Base-by-base conservation (phyloP, 2,113 vertebrate species). In the Castor canadensis region DNA sequence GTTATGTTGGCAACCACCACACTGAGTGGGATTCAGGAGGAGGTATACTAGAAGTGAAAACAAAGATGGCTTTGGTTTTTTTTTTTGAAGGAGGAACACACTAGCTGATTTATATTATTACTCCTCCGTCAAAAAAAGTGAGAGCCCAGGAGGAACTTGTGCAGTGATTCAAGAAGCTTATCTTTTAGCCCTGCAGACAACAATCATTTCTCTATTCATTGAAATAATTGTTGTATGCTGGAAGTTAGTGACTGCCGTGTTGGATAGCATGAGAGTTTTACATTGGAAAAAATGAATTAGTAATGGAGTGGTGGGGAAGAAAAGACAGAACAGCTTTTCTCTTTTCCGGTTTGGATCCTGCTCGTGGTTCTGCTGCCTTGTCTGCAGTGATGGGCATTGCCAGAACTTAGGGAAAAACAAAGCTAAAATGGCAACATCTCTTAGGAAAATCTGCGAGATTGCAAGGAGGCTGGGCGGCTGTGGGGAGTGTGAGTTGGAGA, bases 41-140 rank as follows among this genome's bases (percentile, higher is more conserved):
- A 81, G 87, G 56, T 80, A 93, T 87, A 80, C 76, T 38, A 47
- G 87, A 91, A 97, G 97, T 84, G 69, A 30, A 95, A 98, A 98
- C 98, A 99, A 98, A 99, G 98, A 95, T 98, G 95, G 93, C 97
- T 99, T 98, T 99, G 98, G 91, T 87, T 60, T 28, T 96, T 97
- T 43, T 96, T 96, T 97, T 90, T 86, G 83, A 95, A 96, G 64
- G 66, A 97, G 56, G 47, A 95, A 62, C 47, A 72, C 35, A 71
- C 60, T 96, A 0, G 95, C 95, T 15, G 30, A 80, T 79, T 97
- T 96, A 90, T 56, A 94, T 88, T 52, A 96, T 97, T 97, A 79
- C 96, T 97, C 64, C 89, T 93, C 47, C 93, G 54, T 87, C 80
- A 91, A 87, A 97, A 97, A 97, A 95, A 97, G 93, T 91, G 87